Conservation (phyloP, 2,797 vertebrate genomes). For the Lagodon rhomboides region DNA sequence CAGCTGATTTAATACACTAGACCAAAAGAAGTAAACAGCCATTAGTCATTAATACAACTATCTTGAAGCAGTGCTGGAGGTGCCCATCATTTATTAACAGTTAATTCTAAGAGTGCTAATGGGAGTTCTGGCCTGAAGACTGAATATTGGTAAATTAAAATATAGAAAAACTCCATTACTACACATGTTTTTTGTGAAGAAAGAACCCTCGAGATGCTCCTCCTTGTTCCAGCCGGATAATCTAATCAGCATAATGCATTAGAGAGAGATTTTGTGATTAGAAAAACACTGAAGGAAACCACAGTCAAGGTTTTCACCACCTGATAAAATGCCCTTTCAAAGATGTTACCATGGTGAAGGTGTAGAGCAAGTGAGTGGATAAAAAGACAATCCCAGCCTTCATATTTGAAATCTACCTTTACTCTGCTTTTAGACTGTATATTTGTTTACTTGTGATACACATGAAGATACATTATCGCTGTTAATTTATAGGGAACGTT, state of each 20-base stretch:
- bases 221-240: neutral
- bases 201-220: neutral
- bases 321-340: neutral
- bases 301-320: constrained; percentile 17
- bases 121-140: neutral
- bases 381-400: neutral
- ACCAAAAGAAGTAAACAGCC: constrained; percentile 8
- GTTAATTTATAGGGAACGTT: too few relatives aligned
- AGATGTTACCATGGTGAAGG: constrained; percentile 45
- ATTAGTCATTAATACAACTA: constrained; percentile 8
- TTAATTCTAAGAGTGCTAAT: neutral
- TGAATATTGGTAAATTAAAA: neutral
- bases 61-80: neutral
- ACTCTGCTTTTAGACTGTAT: neutral
- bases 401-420: neutral
- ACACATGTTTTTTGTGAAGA: too few relatives aligned
- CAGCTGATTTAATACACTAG: neutral
- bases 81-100: neutral
- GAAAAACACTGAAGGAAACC: neutral
- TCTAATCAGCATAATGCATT: neutral
- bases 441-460: neutral
- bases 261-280: neutral
- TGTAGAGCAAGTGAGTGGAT: neutral
- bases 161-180: neutral
- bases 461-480: too few relatives aligned